Evolutionary conservation across 2,113 vertebrate species (phyloP).

Genomic region (Halcyon malimbica): DNA sequence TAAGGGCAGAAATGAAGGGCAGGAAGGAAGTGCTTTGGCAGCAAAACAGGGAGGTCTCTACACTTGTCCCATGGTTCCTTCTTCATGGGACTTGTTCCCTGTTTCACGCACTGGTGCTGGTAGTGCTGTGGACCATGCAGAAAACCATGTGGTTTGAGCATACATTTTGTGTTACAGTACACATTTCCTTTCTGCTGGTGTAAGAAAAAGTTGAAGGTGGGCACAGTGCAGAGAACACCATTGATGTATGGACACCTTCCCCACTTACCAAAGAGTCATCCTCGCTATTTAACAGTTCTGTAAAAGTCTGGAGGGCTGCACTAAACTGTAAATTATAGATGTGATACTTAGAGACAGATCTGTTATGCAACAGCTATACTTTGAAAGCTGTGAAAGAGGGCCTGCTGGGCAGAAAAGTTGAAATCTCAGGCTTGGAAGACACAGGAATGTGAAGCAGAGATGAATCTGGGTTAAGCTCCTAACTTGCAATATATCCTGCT

Average conservation of each 20-base stretch:
- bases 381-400: background rate
- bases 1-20: background rate
- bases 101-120: background rate
- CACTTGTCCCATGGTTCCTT: background rate
- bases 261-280: background rate
- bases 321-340: background rate
- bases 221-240: background rate
- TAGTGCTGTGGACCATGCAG: background rate
- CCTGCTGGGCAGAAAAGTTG: background rate
- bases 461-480: background rate
- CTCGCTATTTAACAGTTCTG: background rate
- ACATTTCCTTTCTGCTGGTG: background rate
- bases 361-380: fast-evolving
- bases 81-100: background rate
- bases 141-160: background rate
- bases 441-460: background rate
- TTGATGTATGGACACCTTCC: background rate
- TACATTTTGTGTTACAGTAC: background rate
- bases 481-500: background rate
- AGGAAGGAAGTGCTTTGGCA: background rate
- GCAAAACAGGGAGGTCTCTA: background rate
- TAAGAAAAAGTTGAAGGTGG: background rate
- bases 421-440: background rate
- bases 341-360: background rate
- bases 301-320: background rate